Conservation (phyloP, 2,888 invertebrate genomes). For the Spisula subtruncata region DNA sequence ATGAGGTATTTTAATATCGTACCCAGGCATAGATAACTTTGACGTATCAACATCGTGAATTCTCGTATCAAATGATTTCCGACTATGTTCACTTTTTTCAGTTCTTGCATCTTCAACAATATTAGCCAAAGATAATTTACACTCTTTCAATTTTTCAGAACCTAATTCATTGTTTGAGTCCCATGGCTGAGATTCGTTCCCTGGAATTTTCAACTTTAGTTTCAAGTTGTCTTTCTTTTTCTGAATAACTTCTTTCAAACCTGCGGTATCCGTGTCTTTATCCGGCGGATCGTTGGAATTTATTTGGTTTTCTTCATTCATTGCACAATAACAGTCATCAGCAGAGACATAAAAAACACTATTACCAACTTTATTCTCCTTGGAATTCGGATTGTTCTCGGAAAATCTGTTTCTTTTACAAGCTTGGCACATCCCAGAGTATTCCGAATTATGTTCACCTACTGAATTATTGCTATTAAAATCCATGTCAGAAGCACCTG, state of each 20-base stretch:
- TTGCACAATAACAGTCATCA: constrained; percentile 58
- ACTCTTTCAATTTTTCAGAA: constrained; percentile 53
- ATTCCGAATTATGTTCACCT: not conserved
- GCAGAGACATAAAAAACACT: constrained; percentile 68
- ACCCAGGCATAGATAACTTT: not conserved
- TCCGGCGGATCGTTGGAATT: constrained; percentile 21
- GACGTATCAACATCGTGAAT: not conserved
- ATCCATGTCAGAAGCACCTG: constrained; percentile 29
- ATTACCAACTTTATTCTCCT: constrained; percentile 56
- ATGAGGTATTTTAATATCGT: constrained; percentile 43
- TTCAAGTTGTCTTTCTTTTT: constrained; percentile 55
- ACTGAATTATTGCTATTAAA: constrained; percentile 49
- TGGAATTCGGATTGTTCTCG: not conserved
- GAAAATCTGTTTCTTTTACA: constrained; percentile 55
- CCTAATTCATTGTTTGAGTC: constrained; percentile 32
- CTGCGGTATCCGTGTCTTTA: not conserved
- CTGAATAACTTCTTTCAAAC: constrained; percentile 39
- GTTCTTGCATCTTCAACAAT: constrained; percentile 74
- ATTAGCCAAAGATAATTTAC: constrained; percentile 74
- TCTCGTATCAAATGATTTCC: constrained; percentile 48
- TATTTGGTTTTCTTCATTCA: constrained; percentile 36
- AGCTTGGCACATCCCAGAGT: constrained; percentile 24
- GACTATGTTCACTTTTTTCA: constrained; percentile 76
- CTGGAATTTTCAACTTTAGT: constrained; percentile 51
- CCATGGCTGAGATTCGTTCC: constrained; percentile 31